Conservation (phyloP, 1,140 invertebrate species). For the Drosophila paulistorum region DNA sequence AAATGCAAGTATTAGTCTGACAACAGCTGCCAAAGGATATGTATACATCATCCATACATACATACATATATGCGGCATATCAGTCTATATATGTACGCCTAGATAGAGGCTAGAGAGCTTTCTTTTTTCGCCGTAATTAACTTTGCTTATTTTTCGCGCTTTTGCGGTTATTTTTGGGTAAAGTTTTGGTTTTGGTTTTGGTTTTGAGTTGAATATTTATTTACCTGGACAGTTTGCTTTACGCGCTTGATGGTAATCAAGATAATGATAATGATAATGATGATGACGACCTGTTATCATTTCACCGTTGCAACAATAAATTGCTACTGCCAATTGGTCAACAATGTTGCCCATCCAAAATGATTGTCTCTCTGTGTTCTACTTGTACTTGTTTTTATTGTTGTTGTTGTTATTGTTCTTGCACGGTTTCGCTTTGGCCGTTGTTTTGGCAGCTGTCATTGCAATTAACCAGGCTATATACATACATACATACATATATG, state of each 20-base stretch:
- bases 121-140: conserved; percentile 68
- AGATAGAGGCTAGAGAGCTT: conserved; percentile 23
- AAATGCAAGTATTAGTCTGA: conserved; percentile 76
- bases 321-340: conserved; percentile 52
- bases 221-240: conserved; percentile 67
- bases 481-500: neutral
- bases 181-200: neutral
- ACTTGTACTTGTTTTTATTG: conserved; percentile 18
- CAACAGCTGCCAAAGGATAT: conserved; percentile 47
- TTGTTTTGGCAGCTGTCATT: conserved; percentile 79
- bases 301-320: conserved; percentile 79
- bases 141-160: conserved; percentile 69
- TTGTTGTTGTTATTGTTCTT: conserved; percentile 62
- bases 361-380: conserved; percentile 21
- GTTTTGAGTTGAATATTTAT: conserved; percentile 56
- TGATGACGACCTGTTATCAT: conserved; percentile 80
- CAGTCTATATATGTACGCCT: conserved; percentile 20
- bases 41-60: neutral
- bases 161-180: neutral
- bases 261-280: conserved; percentile 28
- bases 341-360: conserved; percentile 48
- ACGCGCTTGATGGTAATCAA: neutral
- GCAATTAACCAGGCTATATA: conserved; percentile 75
- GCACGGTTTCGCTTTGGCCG: conserved; percentile 58
- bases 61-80: conserved; percentile 8